Evolutionary conservation across 2,888 invertebrate species (phyloP), one percentile per base, ranked within the genome.

Genomic region (Monopis laevigella): DNA sequence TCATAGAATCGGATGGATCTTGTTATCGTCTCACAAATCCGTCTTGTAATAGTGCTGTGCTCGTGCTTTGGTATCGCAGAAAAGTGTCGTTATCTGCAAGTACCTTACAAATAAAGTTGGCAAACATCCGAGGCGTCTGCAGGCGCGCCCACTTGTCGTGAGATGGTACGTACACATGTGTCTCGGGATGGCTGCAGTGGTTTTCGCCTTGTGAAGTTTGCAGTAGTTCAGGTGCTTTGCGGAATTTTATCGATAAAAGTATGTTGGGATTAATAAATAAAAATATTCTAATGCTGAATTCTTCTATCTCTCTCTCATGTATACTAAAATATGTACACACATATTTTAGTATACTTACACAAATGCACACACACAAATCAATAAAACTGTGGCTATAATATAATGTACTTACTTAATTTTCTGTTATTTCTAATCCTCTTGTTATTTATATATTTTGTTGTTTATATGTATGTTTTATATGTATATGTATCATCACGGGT

Each of bases 51-150:
- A 36, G 36, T 36, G 36, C 36, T 36, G 36, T 12, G 19, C 36
- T 11, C 21, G 10, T 36, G 5, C 36, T 36, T 36, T 36, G 36
- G 36, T 36, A 36, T 36, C 36, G 36, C 21, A 21, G 36, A 36
- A 36, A 21, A 36, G 36, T 36, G 36, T 36, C 36, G 36, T 36
- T 36, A 36, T 21, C 36, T 36, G 3, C 10, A 32, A 32, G 32
- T 14, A 32, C 17, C 50, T 43, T 52, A 51, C 53, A 53, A 58
- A 57, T 53, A 58, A 53, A 61, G 61, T 70, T 64, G 66, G 69
- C 68, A 60, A 48, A 48, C 48, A 53, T 58, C 55, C 55, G 54
- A 52, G 50, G 47, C 51, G 52, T 43, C 51, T 46, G 21, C 43
- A 50, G 48, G 29, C 43, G 38, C 45, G 47, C 42, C 49, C 54